A percentile compares a stretch with the other conserved stretches of the same genome.
Evolutionary conservation across 1,140 invertebrate genomes (phyloP).

Genomic region (Galleria mellonella): DNA sequence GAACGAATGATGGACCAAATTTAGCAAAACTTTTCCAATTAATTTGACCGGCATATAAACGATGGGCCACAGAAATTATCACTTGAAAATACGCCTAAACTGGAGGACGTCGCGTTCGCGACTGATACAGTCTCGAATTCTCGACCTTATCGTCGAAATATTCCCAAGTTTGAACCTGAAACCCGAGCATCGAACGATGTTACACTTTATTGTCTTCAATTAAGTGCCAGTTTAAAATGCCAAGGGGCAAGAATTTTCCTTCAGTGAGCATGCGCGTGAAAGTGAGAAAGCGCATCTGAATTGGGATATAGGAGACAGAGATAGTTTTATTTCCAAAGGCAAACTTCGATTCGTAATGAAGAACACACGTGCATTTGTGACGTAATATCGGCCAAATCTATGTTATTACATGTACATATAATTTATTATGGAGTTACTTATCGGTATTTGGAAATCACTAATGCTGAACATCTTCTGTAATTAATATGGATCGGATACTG

Average conservation of each 20-base stretch:
- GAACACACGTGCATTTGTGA: not conserved
- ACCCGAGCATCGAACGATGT: slow-evolving; percentile 6
- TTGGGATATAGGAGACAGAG: slow-evolving; percentile 5
- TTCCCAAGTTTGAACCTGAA: slow-evolving; percentile 6
- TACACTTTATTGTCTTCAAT: slow-evolving; percentile 20
- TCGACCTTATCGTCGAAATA: slow-evolving; percentile 2
- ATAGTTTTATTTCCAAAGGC: slow-evolving; percentile 1
- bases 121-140: not conserved
- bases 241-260: slow-evolving; percentile 12
- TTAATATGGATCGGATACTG: no score
- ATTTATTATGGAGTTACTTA: not conserved
- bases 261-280: slow-evolving; percentile 42
- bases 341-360: no score
- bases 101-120: not conserved
- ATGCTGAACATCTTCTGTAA: no score
- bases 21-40: slow-evolving; percentile 7
- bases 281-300: slow-evolving; percentile 5
- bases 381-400: not conserved
- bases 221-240: slow-evolving; percentile 31
- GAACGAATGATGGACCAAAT: not conserved
- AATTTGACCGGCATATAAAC: not conserved
- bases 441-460: no score
- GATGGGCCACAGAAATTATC: not conserved
- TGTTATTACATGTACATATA: no score
- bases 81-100: not conserved